Evolutionary conservation across 2,888 invertebrate species (phyloP), one percentile per base, ranked within the genome.

Genomic region (Lamellibrachia satsuma): DNA sequence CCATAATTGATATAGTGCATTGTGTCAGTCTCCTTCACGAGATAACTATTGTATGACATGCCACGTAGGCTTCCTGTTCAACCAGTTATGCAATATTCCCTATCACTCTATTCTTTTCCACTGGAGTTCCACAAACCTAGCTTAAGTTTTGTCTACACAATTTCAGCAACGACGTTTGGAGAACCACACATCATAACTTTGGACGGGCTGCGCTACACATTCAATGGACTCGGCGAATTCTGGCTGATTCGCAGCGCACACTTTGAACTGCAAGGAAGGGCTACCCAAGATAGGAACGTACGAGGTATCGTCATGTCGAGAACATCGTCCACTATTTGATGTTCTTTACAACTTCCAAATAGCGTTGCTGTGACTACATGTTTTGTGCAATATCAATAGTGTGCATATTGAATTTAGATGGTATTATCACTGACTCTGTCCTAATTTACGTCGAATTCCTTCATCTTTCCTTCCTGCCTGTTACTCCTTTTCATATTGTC

Each of bases 161-260:
- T 75, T 75, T 75, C n/a, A 75, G 75, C 75, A n/a, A 15, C 75
- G 75, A 75, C 75, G 75, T 75, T 75, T 75, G 75, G 75, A 11
- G 15, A 15, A 22, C 6, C 75, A 75, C 75, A 75, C 75, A 15
- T 75, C 11, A 75, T 75, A 11, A 75, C 75, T 1, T 75, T 75
- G 75, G 75, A 75, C 75, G 75, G 75, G 6, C 75, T 75, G 75
- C 75, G 75, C 75, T 75, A 75, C 75, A 75, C 75, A 6, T 75
- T 75, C 75, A 75, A 75, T n/a, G 75, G 75, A 75, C 75, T 75
- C 22, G 75, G 75, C 75, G 75, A 75, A 22, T 75, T 75, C 75
- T 75, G n/a, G n/a, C 22, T 75, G 75, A 11, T 75, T 75, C 75
- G 75, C 6, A 75, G 75, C 22, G 15, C 75, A n/a, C 75, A 75